Conservation (phyloP, 2,888 invertebrate species). For the Diabrotica balteata region DNA sequence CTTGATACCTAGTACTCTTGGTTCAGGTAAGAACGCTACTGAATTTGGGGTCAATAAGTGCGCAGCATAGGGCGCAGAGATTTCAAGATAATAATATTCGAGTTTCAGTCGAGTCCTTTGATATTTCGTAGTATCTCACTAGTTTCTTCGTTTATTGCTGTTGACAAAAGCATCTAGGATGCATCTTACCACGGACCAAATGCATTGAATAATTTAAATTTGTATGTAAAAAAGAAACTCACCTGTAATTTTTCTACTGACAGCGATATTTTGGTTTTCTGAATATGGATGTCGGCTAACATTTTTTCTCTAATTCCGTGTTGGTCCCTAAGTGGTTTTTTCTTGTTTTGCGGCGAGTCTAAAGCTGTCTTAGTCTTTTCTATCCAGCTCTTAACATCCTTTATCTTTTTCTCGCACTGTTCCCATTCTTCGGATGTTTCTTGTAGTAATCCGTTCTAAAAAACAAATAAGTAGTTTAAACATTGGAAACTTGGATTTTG, state of each 20-base stretch:
- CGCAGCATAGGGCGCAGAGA: no score
- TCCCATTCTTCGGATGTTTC: constrained; percentile 96
- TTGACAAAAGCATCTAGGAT: no score
- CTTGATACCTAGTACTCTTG: no score
- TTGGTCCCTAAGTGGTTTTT: constrained; percentile 87
- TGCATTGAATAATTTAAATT: no score
- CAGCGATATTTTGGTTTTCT: constrained; percentile 87
- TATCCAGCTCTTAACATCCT: constrained; percentile 88
- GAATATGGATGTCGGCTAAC: constrained; percentile 84
- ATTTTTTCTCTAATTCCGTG: constrained; percentile 86
- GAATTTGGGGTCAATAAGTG: no score
- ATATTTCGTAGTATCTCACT: no score
- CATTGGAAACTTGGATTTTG: no score
- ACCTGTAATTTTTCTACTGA: constrained; percentile 91
- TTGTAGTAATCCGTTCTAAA: constrained; percentile 84
- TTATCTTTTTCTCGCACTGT: constrained; percentile 92
- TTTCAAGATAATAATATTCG: no score
- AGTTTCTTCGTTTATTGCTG: no score
- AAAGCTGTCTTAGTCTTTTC: constrained; percentile 81
- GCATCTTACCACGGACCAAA: no score
- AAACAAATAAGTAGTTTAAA: constrained; percentile 41
- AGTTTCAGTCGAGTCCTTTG: no score
- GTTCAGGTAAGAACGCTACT: no score
- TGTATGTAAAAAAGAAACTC: constrained; percentile 51
- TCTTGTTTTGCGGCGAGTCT: constrained; percentile 83